Base-by-base conservation (phyloP, 1,140 invertebrate species). In the Aricia agestis region DNA sequence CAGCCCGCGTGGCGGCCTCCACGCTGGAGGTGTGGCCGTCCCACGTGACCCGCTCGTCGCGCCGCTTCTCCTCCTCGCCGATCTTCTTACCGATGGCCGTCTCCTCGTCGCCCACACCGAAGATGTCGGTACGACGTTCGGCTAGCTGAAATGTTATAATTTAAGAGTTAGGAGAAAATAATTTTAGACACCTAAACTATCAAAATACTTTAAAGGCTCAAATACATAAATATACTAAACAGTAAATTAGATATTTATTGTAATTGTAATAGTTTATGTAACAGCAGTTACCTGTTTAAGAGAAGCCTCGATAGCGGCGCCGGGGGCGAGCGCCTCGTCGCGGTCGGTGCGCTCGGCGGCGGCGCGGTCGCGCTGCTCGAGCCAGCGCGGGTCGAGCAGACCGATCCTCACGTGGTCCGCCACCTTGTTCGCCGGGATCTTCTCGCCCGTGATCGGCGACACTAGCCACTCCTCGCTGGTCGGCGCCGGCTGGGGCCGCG, bases 11-110 rank as follows among this genome's bases (percentile, higher is more conserved):
- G 0, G 97, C 97, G 0, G 97, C 96, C 93, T 99, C 97, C 77
- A 98, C 95, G 83, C 96, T 98, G 0, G 97, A 97, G 0, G 97
- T 98, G 84, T 99, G 98, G n/a, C 98, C 98, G 91, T 99, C 98
- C 98, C 98, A 99, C 25, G 97, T 98, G 1, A 98, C 97, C 78
- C 96, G 98, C 82, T 98, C 97, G 83, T 97, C 95, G 86, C 96
- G 96, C 76, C 94, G 94, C 75, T 95, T 95, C 88, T 96, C 98
- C 82, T 99, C 98, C 89, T 99, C 98, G 9, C 99, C 99, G 76
- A 99, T 98, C 91, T 99, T 99, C 92, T 99, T 98, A 94, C 99
- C 99, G 88, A 99, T 99, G 2, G 97, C 97, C 0, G 98, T 99
- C 93, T 99, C 99, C 89, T 99, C 98, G 82, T 98, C 97, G 74